Base-by-base conservation (phyloP, 2,888 invertebrate genomes). In the Reticulitermes lucifugus region DNA sequence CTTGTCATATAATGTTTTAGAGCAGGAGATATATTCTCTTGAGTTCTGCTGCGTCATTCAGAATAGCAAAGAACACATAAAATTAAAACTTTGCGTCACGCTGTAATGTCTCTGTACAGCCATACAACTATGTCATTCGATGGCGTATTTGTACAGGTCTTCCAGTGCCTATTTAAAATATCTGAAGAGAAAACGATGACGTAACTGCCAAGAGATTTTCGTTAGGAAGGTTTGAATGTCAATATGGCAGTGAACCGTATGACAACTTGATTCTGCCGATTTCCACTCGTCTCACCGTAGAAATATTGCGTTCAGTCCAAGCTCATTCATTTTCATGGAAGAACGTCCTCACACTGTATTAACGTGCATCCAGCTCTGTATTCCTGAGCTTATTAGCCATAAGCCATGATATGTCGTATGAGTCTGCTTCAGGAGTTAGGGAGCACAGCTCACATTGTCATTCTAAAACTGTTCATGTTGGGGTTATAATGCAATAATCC, bases 161-260 rank as follows among this genome's bases (percentile, higher is more conserved):
- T 65, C 0, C 60, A 21, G 84, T 22, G 75, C 77, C 77, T 77
- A 60, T 77, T 79, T 84, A 84, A 77, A 22, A 84, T 65, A 65
- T 77, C 25, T 29, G 77, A 75, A 77, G 84, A 18, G 77, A 84
- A 79, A 79, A 84, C 77, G 79, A 79, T 84, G 84, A 84, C 60
- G 84, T 77, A 41, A 43, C 84, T 84, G 84, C 79, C 83, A 77
- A 29, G 83, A 77, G 83, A 55, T 55, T 83, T 81, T 81, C 65
- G 60, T 81, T 81, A 43, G 43, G 12, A 81, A 81, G 35, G 65
- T 41, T 35, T 35, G 35, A 75, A 75, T 43, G 10, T 43, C 43
- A 77, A 46, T 77, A n/a, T 77, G 43, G 77, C 77, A 77, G 41
- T 77, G 77, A 77, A 77, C 77, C 51, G 77, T 77, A 46, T 77